Evolutionary conservation across 2,888 invertebrate species (phyloP).

Genomic region (Pycnomerus fuliginosus): DNA sequence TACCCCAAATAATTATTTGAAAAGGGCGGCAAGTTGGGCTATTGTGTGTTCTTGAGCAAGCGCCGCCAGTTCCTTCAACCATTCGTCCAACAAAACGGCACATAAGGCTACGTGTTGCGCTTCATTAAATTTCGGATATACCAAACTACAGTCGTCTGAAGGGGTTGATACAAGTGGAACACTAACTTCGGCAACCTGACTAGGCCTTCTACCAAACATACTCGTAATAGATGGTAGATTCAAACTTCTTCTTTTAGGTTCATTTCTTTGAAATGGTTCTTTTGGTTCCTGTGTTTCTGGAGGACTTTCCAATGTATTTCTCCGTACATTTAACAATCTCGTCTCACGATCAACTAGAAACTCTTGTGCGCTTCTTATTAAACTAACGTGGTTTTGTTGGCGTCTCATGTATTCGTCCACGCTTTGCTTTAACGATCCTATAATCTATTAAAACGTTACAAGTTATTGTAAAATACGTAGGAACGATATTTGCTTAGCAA

Average conservation of each 20-base stretch:
- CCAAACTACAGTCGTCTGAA: slow-evolving; percentile 40
- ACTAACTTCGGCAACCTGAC: slow-evolving; percentile 46
- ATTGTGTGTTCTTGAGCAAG: slow-evolving; percentile 91
- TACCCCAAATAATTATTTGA: too few species aligned
- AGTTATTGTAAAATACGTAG: too few species aligned
- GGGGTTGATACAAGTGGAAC: slow-evolving; percentile 36
- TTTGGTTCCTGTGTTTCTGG: slow-evolving; percentile 28
- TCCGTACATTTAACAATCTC: slow-evolving; percentile 68
- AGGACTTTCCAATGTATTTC: slow-evolving; percentile 57
- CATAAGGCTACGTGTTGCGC: slow-evolving; percentile 69
- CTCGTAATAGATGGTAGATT: slow-evolving; percentile 74
- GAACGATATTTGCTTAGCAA: too few species aligned
- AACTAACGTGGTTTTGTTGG: slow-evolving; percentile 57
- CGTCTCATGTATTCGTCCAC: slow-evolving; percentile 76
- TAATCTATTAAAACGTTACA: too few species aligned
- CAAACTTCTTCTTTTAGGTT: slow-evolving; percentile 73
- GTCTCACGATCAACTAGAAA: slow-evolving; percentile 80
- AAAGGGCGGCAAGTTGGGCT: slow-evolving; percentile 56
- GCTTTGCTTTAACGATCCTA: slow-evolving; percentile 79
- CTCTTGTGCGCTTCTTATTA: slow-evolving; percentile 75
- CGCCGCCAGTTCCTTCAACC: slow-evolving; percentile 93
- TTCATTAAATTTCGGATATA: slow-evolving; percentile 50
- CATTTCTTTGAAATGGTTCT: slow-evolving; percentile 63
- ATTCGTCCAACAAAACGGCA: slow-evolving; percentile 90
- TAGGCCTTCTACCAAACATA: slow-evolving; percentile 59